These are phyloP conservation scores for Epistrophella euchroma DNA, from an alignment of 2,888 invertebrate genomes.

Conservation along the genomic window DNA sequence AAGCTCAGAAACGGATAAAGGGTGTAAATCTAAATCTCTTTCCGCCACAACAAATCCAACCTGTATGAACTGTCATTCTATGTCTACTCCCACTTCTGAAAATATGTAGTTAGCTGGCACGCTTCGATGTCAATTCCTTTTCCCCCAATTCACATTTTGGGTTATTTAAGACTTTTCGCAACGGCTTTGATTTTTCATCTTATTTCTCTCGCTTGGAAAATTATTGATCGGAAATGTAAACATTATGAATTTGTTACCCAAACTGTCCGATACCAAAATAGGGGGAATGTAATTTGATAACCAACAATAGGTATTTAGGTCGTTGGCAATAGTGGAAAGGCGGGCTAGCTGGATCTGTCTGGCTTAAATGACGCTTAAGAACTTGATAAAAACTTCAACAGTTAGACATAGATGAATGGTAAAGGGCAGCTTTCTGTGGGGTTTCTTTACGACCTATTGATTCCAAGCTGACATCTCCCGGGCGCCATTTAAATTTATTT, in stretches of 20 bases:
- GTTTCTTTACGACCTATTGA: slow-evolving; percentile 58
- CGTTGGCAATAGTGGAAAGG: background rate
- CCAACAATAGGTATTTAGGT: background rate
- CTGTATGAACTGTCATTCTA: slow-evolving; percentile 54
- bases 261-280: background rate
- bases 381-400: slow-evolving; percentile 58
- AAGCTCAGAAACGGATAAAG: slow-evolving; percentile 45
- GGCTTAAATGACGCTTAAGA: slow-evolving; percentile 64
- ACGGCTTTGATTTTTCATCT: slow-evolving; percentile 64
- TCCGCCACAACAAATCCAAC: slow-evolving; percentile 53
- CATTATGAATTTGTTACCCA: slow-evolving; percentile 63
- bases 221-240: slow-evolving; percentile 63
- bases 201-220: slow-evolving; percentile 40
- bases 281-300: slow-evolving; percentile 24
- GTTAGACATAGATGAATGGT: slow-evolving; percentile 12
- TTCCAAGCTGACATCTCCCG: slow-evolving; percentile 25
- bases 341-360: slow-evolving; percentile 59
- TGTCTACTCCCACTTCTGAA: background rate
- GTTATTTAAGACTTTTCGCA: slow-evolving; percentile 43
- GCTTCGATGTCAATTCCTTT: background rate
- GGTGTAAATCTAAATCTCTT: slow-evolving; percentile 55
- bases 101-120: background rate
- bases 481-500: slow-evolving; percentile 24
- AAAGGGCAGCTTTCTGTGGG: slow-evolving; percentile 41
- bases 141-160: background rate